Conservation (phyloP, 2,113 vertebrate species). For the Myrmecobius fasciatus region DNA sequence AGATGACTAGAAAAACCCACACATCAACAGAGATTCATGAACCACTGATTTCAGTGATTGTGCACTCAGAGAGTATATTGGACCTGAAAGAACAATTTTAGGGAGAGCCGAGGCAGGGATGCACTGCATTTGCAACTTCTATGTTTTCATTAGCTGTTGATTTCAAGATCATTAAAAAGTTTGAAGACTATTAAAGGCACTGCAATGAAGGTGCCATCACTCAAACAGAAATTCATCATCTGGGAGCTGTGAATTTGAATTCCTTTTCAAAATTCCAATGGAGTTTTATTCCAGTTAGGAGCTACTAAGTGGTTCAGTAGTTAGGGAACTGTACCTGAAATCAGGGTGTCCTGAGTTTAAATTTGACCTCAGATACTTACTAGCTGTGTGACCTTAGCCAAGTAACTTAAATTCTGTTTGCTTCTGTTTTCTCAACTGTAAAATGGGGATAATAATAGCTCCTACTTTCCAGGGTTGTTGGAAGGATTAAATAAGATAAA, state of each 20-base stretch:
- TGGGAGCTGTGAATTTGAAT: slow-evolving; percentile 1
- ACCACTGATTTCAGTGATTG: not conserved
- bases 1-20: not conserved
- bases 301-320: not conserved
- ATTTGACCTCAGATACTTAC: not conserved
- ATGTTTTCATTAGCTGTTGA: not conserved
- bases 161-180: not conserved
- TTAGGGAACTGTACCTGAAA: not conserved
- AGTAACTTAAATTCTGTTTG: not conserved
- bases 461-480: not conserved
- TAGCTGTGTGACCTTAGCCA: not conserved
- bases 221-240: not conserved
- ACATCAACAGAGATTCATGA: not conserved
- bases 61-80: not conserved
- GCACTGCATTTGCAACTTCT: not conserved
- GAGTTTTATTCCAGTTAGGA: not conserved
- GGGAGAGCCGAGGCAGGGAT: not conserved
- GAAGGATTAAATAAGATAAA: not conserved
- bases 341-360: not conserved
- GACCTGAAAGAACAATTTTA: not conserved
- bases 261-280: not conserved
- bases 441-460: not conserved
- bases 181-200: not conserved
- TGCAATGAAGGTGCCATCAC: not conserved
- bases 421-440: not conserved